Evolutionary conservation across 2,888 invertebrate genomes (phyloP).

Genomic region (Prosopocoilus inquinatus): DNA sequence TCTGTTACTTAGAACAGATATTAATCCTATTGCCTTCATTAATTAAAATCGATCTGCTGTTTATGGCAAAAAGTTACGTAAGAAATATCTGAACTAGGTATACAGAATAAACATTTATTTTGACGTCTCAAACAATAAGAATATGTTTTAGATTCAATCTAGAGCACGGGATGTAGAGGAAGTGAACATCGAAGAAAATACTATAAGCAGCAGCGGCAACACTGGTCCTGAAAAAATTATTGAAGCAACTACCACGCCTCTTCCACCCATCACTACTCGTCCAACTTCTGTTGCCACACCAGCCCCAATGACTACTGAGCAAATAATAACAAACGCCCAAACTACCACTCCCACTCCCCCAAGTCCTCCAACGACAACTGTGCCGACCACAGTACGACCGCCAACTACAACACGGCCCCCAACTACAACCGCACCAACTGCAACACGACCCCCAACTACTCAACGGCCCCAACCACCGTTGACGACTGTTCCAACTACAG

Average conservation of each 20-base stretch:
- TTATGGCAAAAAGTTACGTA: too few species aligned
- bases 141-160: constrained; percentile 8
- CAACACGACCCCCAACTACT: constrained; percentile 19
- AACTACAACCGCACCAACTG: constrained; percentile 24
- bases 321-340: constrained; percentile 44
- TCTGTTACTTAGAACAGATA: too few species aligned
- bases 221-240: constrained; percentile 16
- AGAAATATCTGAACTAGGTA: too few species aligned
- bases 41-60: too few species aligned
- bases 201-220: constrained; percentile 18
- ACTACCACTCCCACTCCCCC: constrained; percentile 30
- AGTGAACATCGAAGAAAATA: constrained; percentile 20
- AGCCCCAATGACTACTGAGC: constrained; percentile 30
- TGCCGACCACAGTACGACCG: constrained; percentile 26
- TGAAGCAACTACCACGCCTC: constrained; percentile 13
- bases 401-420: constrained; percentile 26
- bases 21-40: too few species aligned
- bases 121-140: not conserved
- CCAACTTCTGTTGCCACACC: constrained; percentile 14
- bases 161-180: constrained; percentile 11
- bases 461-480: not conserved
- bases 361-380: constrained; percentile 17
- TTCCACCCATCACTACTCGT: constrained; percentile 1
- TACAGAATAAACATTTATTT: too few species aligned
- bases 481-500: too few species aligned